A percentile compares a stretch with the other conserved stretches of the same genome.
These are phyloP conservation scores for Apostichopus leukothele DNA, from an alignment of 53 echinoderm and acorn worm genomes.

Conservation along the genomic window DNA sequence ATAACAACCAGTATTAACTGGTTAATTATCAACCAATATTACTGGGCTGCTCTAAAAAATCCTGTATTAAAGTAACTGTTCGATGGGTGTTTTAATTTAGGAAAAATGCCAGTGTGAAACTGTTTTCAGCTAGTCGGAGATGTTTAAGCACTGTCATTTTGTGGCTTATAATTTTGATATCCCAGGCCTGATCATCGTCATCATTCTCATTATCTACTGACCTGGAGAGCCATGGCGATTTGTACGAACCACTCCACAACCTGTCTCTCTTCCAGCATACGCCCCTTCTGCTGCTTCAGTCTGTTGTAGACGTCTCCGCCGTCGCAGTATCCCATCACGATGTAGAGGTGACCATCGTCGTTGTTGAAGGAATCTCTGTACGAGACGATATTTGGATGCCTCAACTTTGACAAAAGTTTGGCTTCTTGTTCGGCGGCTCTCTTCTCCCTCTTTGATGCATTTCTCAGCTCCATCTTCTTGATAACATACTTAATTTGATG, in stretches of 20 bases:
- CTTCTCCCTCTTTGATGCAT: slow-evolving; percentile 84
- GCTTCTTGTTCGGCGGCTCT: slow-evolving; percentile 97
- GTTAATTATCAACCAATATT: no score
- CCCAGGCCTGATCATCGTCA: no score
- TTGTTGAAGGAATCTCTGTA: slow-evolving; percentile 98
- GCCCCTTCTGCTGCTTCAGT: slow-evolving; percentile 84
- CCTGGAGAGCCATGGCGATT: slow-evolving; percentile 99
- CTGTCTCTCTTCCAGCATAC: slow-evolving; percentile 78
- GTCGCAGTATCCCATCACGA: slow-evolving; percentile 97
- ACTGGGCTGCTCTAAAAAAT: no score
- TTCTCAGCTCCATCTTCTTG: slow-evolving; percentile 91
- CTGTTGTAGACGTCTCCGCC: slow-evolving; percentile 89
- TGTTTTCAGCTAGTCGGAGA: no score
- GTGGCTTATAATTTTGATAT: no score
- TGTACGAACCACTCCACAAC: slow-evolving; percentile 99
- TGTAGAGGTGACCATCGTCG: slow-evolving; percentile 90
- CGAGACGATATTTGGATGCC: slow-evolving; percentile 96
- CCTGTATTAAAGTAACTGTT: no score
- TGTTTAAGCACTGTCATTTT: no score
- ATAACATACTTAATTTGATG: slow-evolving; percentile 74
- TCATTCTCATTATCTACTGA: slow-evolving; percentile 16
- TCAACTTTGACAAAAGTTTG: slow-evolving; percentile 89
- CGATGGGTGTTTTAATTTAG: no score
- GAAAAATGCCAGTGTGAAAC: no score
- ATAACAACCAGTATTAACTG: no score